phyloP scores from a whole-genome alignment of 2,797 vertebrate species.

The Coranthus polyacanthus region DNA sequence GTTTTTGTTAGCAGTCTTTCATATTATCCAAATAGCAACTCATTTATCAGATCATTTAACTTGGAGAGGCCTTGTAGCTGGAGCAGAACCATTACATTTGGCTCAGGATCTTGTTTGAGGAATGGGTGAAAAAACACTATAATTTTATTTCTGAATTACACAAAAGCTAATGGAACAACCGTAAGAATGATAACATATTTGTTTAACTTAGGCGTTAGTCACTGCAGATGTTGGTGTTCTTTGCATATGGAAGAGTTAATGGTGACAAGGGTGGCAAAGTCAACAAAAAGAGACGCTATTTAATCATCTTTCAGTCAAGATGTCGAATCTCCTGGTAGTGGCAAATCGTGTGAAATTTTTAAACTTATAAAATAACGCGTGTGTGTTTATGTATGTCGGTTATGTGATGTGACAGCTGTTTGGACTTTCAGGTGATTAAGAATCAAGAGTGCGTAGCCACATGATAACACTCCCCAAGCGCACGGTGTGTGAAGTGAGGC shows the following conservation, averaged over 20 bases:
- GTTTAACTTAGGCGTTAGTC: not conserved
- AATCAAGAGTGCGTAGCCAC: constrained; percentile 52
- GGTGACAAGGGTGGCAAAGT: not conserved
- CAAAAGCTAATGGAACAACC: not conserved
- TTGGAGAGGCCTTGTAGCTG: constrained; percentile 27
- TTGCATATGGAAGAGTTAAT: not conserved
- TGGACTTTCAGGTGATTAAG: constrained; percentile 67
- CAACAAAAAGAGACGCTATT: constrained; percentile 4
- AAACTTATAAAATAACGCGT: constrained; percentile 13
- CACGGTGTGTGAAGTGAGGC: constrained; percentile 49
- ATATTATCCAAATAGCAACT: constrained; percentile 50
- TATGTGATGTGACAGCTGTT: constrained; percentile 44
- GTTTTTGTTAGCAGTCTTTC: constrained; percentile 42
- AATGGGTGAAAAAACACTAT: constrained; percentile 3
- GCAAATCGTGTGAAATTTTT: constrained; percentile 14
- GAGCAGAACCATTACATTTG: constrained; percentile 36
- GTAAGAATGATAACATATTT: not conserved
- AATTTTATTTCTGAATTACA: constrained; percentile 5
- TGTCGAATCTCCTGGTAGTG: not conserved
- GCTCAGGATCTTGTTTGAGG: constrained; percentile 22
- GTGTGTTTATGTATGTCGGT: constrained; percentile 15
- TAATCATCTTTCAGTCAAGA: constrained; percentile 8
- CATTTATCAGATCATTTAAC: constrained; percentile 51
- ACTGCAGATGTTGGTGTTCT: constrained; percentile 2
- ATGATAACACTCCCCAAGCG: constrained; percentile 50